These are phyloP conservation scores for Eugnorisma glareosa DNA, from an alignment of 2,888 invertebrate genomes.

Conservation along the genomic window DNA sequence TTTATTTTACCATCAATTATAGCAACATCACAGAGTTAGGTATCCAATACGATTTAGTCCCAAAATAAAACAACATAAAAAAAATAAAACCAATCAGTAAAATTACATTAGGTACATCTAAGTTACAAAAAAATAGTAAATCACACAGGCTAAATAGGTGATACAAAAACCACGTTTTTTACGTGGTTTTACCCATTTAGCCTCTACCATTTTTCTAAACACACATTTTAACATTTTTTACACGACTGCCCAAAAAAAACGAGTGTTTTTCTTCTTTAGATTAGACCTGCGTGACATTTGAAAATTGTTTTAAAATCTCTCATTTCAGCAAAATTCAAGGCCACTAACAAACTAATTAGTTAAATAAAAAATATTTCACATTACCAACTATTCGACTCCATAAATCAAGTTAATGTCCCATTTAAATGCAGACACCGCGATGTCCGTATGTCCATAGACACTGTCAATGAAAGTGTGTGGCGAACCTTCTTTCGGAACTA, in stretches of 20 bases:
- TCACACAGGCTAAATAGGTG: neutral
- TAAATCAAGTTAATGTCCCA: conserved; percentile 57
- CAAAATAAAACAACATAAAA: no score
- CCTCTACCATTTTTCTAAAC: neutral
- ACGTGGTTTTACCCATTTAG: neutral
- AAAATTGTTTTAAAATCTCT: neutral
- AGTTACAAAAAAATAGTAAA: neutral
- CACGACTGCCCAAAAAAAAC: no score
- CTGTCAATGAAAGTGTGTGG: conserved; percentile 65
- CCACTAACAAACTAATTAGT: neutral
- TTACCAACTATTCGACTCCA: conserved; percentile 9
- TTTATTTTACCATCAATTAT: no score
- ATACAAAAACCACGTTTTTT: neutral
- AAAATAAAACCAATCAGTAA: no score
- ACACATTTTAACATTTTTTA: neutral
- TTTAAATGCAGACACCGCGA: conserved; percentile 59
- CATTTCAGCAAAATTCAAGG: neutral
- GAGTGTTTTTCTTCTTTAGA: no score
- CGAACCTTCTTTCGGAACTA: conserved; percentile 47
- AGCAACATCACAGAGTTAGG: no score
- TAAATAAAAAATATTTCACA: neutral
- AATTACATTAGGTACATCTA: neutral
- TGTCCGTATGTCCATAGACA: conserved; percentile 44
- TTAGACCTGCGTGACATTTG: neutral
- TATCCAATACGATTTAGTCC: no score